These are phyloP conservation scores for Pogona vitticeps DNA, from an alignment of 2,113 vertebrate species.

Conservation along the genomic window DNA sequence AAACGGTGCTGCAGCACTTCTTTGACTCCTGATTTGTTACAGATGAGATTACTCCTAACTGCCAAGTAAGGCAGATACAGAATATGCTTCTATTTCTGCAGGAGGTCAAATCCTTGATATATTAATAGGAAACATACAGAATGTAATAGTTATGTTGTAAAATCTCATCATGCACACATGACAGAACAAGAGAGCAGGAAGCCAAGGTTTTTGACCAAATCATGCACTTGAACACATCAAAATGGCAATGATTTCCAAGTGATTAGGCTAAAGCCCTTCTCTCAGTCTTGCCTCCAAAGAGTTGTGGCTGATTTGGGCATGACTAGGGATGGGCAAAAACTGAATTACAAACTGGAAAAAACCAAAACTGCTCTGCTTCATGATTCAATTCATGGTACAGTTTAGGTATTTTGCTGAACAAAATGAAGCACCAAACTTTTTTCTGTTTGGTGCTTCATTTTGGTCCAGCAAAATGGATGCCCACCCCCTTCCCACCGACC, in stretches of 20 bases:
- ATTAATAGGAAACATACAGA: not conserved
- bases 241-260: too few species aligned
- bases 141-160: not conserved
- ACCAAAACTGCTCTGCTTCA: too few species aligned
- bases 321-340: too few species aligned
- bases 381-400: too few species aligned
- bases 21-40: not conserved
- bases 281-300: not conserved
- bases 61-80: not conserved
- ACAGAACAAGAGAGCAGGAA: not conserved
- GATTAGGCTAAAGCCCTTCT: not conserved
- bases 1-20: not conserved
- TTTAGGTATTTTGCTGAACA: too few species aligned
- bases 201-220: not conserved
- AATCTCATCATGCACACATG: not conserved
- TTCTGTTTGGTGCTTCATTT: too few species aligned
- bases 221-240: not conserved
- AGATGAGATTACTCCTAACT: not conserved
- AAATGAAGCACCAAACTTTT: too few species aligned
- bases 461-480: too few species aligned
- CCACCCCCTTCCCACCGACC: too few species aligned
- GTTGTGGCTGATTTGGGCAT: too few species aligned
- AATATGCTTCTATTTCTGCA: not conserved
- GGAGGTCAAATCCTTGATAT: not conserved
- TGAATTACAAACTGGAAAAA: too few species aligned